phyloP scores from a whole-genome alignment of 2,888 invertebrate species.

The Nymphalis urticae region DNA sequence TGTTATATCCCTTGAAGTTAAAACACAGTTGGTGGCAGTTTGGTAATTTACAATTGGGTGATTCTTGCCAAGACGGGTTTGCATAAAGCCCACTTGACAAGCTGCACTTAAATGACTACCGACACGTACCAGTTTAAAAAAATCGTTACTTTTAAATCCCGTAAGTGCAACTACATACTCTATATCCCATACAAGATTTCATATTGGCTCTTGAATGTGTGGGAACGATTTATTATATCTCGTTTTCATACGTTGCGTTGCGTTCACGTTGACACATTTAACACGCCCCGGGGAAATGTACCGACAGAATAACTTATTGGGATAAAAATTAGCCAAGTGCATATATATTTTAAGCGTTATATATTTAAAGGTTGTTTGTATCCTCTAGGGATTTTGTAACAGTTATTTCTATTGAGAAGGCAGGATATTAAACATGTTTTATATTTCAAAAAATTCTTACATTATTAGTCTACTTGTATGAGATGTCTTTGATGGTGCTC shows the following conservation, averaged over 20 bases:
- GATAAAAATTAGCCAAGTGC: constrained; percentile 32
- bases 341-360: constrained; percentile 25
- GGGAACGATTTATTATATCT: constrained; percentile 32
- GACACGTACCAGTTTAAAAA: background rate
- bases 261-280: constrained; percentile 39
- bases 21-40: too few species aligned
- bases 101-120: background rate
- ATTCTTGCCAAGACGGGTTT: too few species aligned
- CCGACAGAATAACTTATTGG: constrained; percentile 27
- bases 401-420: background rate
- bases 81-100: too few species aligned
- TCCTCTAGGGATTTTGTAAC: background rate
- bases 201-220: constrained; percentile 13
- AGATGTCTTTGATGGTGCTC: too few species aligned
- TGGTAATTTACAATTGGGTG: too few species aligned
- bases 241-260: constrained; percentile 31
- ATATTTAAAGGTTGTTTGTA: background rate
- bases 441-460: too few species aligned
- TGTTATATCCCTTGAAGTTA: too few species aligned
- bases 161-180: background rate
- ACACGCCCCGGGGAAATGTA: constrained; percentile 38
- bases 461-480: too few species aligned
- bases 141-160: background rate
- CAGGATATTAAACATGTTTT: too few species aligned
- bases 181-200: background rate